A percentile compares a stretch with the other conserved stretches of the same genome.
phyloP scores from a whole-genome alignment of 2,888 invertebrate species.

The Drosophila prolongata region DNA sequence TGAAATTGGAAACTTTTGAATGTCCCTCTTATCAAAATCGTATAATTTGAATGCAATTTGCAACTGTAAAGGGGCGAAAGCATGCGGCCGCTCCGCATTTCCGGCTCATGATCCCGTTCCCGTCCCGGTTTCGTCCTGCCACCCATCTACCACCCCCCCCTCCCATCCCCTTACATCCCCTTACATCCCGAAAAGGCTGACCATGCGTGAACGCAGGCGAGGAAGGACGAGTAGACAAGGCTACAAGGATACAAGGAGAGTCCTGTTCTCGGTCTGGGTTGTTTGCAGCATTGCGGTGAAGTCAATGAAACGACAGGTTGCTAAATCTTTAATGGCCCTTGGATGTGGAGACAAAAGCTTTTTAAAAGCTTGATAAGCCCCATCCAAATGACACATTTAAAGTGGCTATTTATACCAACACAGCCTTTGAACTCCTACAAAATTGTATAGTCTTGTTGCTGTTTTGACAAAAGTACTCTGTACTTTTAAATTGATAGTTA shows the following conservation, averaged over 20 bases:
- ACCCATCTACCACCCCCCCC: background rate
- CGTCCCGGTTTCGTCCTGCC: background rate
- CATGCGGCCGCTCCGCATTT: constrained; percentile 28
- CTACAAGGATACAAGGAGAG: background rate
- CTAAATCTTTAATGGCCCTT: constrained; percentile 71
- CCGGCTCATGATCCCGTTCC: constrained; percentile 9
- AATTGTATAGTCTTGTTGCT: too few species aligned
- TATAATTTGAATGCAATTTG: constrained; percentile 84
- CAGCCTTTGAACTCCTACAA: too few species aligned
- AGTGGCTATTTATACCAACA: background rate
- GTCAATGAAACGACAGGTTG: constrained; percentile 77
- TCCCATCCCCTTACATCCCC: background rate
- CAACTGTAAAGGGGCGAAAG: constrained; percentile 70
- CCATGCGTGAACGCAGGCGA: constrained; percentile 45
- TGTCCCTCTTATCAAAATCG: constrained; percentile 83
- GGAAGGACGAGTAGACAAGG: background rate
- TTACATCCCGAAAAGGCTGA: constrained; percentile 11
- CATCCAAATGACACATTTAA: background rate
- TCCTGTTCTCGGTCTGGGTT: background rate
- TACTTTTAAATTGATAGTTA: background rate
- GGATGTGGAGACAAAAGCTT: constrained; percentile 64
- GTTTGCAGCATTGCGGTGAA: constrained; percentile 74
- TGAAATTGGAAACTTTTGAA: constrained; percentile 84
- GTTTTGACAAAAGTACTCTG: too few species aligned
- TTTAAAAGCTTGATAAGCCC: constrained; percentile 21